Evolutionary conservation across 2,888 invertebrate genomes (phyloP).

Genomic region (Hyposoter dolosus): DNA sequence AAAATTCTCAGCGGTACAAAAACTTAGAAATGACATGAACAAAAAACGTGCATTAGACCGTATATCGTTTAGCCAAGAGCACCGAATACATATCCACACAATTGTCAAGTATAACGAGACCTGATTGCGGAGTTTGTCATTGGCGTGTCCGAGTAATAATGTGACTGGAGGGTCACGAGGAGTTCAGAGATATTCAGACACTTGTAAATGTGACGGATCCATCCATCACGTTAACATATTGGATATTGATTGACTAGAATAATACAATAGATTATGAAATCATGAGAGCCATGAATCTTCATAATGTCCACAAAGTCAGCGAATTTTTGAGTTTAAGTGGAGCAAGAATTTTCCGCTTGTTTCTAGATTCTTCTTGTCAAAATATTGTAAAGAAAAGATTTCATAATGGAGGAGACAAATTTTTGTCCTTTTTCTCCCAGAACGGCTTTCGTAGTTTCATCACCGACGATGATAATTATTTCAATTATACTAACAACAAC

Average conservation of each 20-base stretch:
- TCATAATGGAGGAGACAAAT: background rate
- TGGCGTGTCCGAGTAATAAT: constrained; percentile 44
- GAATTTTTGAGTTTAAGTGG: too few species aligned
- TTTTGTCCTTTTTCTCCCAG: background rate
- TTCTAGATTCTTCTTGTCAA: too few species aligned
- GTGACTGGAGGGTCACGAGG: constrained; percentile 14
- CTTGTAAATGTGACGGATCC: constrained; percentile 28
- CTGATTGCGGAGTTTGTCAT: constrained; percentile 60
- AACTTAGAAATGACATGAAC: background rate
- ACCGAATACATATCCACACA: background rate
- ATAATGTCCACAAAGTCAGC: background rate
- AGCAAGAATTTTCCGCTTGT: too few species aligned
- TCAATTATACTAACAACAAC: constrained; percentile 31
- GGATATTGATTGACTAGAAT: constrained; percentile 17
- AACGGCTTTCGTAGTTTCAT: background rate
- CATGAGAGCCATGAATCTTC: background rate
- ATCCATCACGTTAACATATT: background rate
- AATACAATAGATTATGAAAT: background rate
- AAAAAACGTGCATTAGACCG: background rate
- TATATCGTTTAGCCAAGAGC: background rate
- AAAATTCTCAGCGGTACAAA: background rate
- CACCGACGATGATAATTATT: background rate
- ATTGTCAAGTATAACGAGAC: constrained; percentile 13
- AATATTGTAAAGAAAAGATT: background rate
- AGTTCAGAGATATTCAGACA: constrained; percentile 53